Evolutionary conservation across 2,888 invertebrate species (phyloP).

Genomic region (Homarus gammarus): DNA sequence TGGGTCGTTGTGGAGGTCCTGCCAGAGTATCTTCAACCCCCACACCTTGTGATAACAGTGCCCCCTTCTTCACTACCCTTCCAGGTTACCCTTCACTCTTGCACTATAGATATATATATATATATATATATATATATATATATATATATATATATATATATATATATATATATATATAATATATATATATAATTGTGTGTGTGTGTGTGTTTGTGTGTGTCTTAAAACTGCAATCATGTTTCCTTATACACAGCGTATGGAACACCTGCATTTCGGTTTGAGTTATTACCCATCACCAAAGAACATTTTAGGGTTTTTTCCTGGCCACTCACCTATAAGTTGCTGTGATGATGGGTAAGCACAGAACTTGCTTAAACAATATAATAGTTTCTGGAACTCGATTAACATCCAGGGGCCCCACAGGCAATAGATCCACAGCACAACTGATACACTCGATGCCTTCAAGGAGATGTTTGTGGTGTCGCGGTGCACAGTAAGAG

Average conservation of each 20-base stretch:
- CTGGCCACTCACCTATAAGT: slow-evolving; percentile 20
- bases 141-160: slow-evolving; percentile 20
- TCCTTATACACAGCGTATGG: not conserved
- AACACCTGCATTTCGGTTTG: not conserved
- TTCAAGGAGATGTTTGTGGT: not conserved
- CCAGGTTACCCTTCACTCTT: not conserved
- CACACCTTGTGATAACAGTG: not conserved
- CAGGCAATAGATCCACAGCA: slow-evolving; percentile 29
- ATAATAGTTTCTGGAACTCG: not conserved
- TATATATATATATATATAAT: slow-evolving; percentile 6
- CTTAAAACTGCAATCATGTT: no score
- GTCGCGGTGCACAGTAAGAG: not conserved
- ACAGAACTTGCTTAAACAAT: slow-evolving; percentile 36
- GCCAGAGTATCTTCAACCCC: slow-evolving; percentile 1
- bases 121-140: slow-evolving; percentile 20
- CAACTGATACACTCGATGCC: not conserved
- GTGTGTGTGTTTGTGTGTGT: no score
- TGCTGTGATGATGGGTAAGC: slow-evolving; percentile 3
- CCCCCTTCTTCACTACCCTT: not conserved
- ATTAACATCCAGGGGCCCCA: not conserved
- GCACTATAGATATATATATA: not conserved
- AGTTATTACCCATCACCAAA: not conserved
- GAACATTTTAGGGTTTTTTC: not conserved
- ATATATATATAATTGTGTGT: no score
- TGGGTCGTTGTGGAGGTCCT: slow-evolving; percentile 11